Conservation (phyloP, 2,113 vertebrate species). For the Bettongia penicillata region DNA sequence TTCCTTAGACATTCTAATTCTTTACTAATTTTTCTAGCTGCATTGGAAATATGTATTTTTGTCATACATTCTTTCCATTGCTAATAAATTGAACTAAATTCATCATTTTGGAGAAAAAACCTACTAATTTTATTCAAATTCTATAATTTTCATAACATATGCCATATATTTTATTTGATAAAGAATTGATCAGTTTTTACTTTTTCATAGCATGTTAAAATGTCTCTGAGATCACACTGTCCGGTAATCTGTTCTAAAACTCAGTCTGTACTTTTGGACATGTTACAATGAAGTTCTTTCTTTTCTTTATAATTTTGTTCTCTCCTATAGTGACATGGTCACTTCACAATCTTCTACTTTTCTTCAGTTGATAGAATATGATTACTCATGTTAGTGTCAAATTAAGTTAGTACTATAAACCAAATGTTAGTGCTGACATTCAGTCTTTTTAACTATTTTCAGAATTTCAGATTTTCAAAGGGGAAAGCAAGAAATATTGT, state of each 20-base stretch:
- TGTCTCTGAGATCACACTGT: not conserved
- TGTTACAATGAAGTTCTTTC: not conserved
- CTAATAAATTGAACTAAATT: constrained; percentile 18
- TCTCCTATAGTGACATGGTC: not conserved
- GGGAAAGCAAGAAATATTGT: not conserved
- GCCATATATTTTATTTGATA: constrained; percentile 52
- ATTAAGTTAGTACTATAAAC: not conserved
- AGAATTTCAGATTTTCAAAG: not conserved
- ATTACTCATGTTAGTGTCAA: not conserved
- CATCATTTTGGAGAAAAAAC: not conserved
- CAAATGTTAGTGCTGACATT: not conserved
- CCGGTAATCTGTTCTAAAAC: constrained; percentile 8
- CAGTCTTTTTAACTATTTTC: not conserved
- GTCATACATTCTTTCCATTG: constrained; percentile 37
- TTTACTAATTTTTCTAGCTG: constrained; percentile 41
- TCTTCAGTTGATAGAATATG: not conserved
- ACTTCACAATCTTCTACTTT: not conserved
- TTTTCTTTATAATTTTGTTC: constrained; percentile 22
- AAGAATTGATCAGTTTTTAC: constrained; percentile 11
- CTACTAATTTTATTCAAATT: constrained; percentile 58
- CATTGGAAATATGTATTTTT: constrained; percentile 60
- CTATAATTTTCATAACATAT: constrained; percentile 32
- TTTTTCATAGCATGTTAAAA: not conserved
- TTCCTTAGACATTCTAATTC: not conserved
- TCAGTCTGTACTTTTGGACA: constrained; percentile 13